These are phyloP conservation scores for Drosophila leonis DNA, from an alignment of 2,888 invertebrate species.

Conservation along the genomic window DNA sequence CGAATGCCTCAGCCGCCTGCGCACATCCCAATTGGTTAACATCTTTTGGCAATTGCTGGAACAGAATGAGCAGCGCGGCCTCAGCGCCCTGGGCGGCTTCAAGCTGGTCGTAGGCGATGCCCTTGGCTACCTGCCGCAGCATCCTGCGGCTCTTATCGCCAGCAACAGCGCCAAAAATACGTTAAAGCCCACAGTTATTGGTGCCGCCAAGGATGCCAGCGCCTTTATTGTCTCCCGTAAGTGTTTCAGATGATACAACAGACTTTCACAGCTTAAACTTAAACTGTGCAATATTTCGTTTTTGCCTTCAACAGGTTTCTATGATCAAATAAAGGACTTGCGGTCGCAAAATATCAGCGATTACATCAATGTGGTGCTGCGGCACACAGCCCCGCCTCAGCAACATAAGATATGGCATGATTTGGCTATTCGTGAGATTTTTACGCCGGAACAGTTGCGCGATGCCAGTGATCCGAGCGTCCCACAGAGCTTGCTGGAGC, in stretches of 20 bases:
- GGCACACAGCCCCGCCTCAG: conserved; percentile 75
- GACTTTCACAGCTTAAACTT: neutral
- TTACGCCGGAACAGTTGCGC: conserved; percentile 64
- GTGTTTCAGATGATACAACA: conserved; percentile 20
- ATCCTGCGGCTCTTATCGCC: conserved; percentile 75
- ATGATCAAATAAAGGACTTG: conserved; percentile 69
- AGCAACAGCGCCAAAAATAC: conserved; percentile 48
- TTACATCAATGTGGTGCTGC: conserved; percentile 81
- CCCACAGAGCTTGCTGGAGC: conserved; percentile 79
- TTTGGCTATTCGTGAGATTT: conserved; percentile 80
- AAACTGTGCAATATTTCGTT: neutral
- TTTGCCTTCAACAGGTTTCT: conserved; percentile 68
- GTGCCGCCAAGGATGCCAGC: conserved; percentile 86
- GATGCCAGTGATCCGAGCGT: conserved; percentile 55
- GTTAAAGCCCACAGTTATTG: conserved; percentile 83
- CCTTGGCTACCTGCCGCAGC: conserved; percentile 78
- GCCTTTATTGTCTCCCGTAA: conserved; percentile 85
- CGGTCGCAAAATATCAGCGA: conserved; percentile 78
- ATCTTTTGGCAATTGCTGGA: conserved; percentile 72
- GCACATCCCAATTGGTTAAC: conserved; percentile 75
- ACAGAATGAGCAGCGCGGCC: conserved; percentile 74
- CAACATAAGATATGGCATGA: conserved; percentile 77
- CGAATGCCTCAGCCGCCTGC: conserved; percentile 71
- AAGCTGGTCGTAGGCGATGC: conserved; percentile 82
- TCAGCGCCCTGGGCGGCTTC: conserved; percentile 77